Base-by-base conservation (phyloP, 1,140 invertebrate genomes). In the Neodiprion pinetum region DNA sequence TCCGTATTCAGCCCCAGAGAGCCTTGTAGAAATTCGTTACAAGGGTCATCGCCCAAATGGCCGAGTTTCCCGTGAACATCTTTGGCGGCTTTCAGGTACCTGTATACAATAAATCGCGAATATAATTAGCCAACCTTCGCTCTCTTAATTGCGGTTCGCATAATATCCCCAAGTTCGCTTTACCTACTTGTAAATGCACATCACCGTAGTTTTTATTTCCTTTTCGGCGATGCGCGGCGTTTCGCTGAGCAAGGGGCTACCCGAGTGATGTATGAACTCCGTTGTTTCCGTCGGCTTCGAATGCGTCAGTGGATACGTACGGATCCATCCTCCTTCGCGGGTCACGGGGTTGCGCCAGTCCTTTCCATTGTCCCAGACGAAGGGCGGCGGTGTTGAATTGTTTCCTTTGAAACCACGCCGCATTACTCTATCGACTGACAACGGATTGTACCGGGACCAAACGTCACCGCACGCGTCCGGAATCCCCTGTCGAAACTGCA, bases 311-410 rank as follows among this genome's bases (percentile, higher is more conserved):
- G 92, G 92, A 84, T 89, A 92, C n/a, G 92, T 86, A 72, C 92
- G 82, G 17, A 92, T 88, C 92, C 92, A 93, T 28, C 91, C 90
- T 7, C 92, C 92, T 80, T 92, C 91, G 28, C 82, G 82, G 10
- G 82, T 81, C n/a, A 86, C 88, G 0, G 91, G 87, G 71, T 84
- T 82, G 17, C 84, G 86, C 92, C 92, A 93, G 75, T 93, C 90
- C 50, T 86, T 85, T 7, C 92, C 92, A 81, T 93, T 92, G 28
- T 92, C 90, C 91, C 92, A 93, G 8, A 85, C 72, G 4, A 80
- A 72, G 47, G 74, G 47, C 28, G 76, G 49, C 48, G 82, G 74
- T 68, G 76, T 75, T 40, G 70, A 75, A 12, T 77, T 77, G 21
- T 80, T 77, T 21, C 73, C 76, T 71, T 82, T 84, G 21, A 83